Base-by-base conservation (phyloP, 1,140 invertebrate genomes). In the Leptinotarsa texana region DNA sequence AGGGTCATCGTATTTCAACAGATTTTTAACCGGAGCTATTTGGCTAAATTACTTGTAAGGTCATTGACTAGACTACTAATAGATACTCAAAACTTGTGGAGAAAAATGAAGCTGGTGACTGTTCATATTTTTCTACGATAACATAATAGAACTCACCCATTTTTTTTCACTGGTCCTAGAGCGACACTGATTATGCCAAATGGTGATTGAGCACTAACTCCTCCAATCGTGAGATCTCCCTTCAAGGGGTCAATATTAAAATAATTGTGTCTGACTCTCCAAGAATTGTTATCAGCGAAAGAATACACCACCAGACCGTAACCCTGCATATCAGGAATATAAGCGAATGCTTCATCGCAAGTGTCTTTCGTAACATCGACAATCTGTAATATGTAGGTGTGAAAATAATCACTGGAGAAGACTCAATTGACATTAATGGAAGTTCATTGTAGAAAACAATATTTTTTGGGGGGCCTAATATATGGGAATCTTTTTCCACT, bases 171-270 rank as follows among this genome's bases (percentile, higher is more conserved):
- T 24, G 76, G 77, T 62, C 81, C 79, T n/a, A 93, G 82, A 4
- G 92, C 91, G 75, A 93, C 74, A 47, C 91, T 90, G 74, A 93
- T 93, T 0, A 93, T 86, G 8, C 93, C 92, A 82, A 93, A 92
- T 0, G 90, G 92, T 92, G 92, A 93, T 82, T 93, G 92, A 88
- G 93, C 93, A 51, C 91, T 89, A 3, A 92, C 88, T 5, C 92
- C 92, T 22, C 88, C 91, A 11, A 93, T 88, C 78, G 90, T 92
- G 79, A 90, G 93, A 72, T 92, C 88, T 13, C 92, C 92, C 74
- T 91, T 86, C 11, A 94, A 82, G 0, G 93, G 93, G 83, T 95
- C 93, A 69, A 94, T 93, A 84, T 93, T 88, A 89, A 95, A 94
- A 85, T 90, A 95, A 82, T 94, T 92, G 80, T 95, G 93, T 73